These are phyloP conservation scores for Merluccius polli DNA, from an alignment of 2,797 vertebrate species.

Conservation along the genomic window DNA sequence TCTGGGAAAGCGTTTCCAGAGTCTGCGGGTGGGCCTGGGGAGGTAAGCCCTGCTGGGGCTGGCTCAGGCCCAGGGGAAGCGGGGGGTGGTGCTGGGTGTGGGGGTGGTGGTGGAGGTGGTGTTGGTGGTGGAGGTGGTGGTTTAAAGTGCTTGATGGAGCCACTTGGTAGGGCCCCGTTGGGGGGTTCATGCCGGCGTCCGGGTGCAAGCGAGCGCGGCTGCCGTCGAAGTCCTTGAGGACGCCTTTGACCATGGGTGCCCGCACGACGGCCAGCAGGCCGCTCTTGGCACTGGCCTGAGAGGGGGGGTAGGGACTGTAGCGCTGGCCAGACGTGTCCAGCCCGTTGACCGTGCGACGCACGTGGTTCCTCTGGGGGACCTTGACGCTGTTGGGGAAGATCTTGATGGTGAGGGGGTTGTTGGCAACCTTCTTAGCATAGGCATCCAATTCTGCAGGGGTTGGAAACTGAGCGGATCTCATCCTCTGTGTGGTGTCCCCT, in stretches of 20 bases:
- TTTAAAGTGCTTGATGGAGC: conserved; percentile 98
- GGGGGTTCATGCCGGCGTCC: conserved; percentile 92
- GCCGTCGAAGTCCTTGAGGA: conserved; percentile 96
- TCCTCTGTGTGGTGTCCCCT: conserved; percentile 99
- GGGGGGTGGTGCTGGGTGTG: conserved; percentile 79
- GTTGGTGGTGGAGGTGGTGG: conserved; percentile 79
- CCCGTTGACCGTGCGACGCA: conserved; percentile 97
- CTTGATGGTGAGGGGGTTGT: conserved; percentile 98
- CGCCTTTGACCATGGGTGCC: conserved; percentile 85
- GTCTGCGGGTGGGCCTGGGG: conserved; percentile 78
- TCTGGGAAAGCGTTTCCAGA: conserved; percentile 77
- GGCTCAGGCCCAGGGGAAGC: conserved; percentile 63
- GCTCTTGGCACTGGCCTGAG: conserved; percentile 88
- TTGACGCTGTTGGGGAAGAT: conserved; percentile 99
- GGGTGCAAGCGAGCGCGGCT: conserved; percentile 87
- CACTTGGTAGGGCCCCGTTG: conserved; percentile 79
- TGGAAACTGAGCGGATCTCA: conserved; percentile 99
- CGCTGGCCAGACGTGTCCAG: conserved; percentile 95
- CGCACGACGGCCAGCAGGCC: conserved; percentile 96
- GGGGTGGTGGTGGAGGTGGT: conserved; percentile 66
- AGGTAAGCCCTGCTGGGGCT: conserved; percentile 75
- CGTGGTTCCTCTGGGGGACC: conserved; percentile 98
- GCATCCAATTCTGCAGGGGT: conserved; percentile 99
- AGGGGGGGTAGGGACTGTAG: conserved; percentile 96
- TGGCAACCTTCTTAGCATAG: conserved; percentile 99